Conservation (phyloP, 2,888 invertebrate species). For the Himalopsyche anomala region DNA sequence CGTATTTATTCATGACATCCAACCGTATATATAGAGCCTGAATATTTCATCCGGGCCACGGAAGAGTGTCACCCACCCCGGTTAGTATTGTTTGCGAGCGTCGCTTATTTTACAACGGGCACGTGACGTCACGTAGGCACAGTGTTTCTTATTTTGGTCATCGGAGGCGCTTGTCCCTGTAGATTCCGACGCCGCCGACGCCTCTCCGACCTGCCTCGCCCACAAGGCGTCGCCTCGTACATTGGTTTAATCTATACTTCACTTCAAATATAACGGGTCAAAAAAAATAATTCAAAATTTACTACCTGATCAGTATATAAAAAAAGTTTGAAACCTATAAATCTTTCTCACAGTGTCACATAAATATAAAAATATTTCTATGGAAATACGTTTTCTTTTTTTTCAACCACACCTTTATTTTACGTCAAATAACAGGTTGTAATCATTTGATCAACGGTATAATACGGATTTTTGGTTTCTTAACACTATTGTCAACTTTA, state of each 20-base stretch:
- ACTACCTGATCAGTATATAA: constrained; percentile 13
- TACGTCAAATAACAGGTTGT: too few relatives aligned
- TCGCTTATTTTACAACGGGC: constrained; percentile 56
- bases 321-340: constrained; percentile 36
- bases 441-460: too few relatives aligned
- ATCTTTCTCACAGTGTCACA: constrained; percentile 4
- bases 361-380: too few relatives aligned
- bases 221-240: constrained; percentile 40
- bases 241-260: constrained; percentile 29
- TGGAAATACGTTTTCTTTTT: too few relatives aligned
- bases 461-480: too few relatives aligned
- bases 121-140: constrained; percentile 59
- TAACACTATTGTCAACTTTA: too few relatives aligned
- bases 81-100: constrained; percentile 47
- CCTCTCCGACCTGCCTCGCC: not conserved
- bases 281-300: not conserved
- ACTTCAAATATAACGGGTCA: not conserved
- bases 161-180: not conserved
- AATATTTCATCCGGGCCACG: constrained; percentile 29
- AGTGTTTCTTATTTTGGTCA: constrained; percentile 49
- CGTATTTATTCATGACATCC: not conserved
- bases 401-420: too few relatives aligned
- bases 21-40: not conserved
- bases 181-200: constrained; percentile 14
- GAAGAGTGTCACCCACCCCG: constrained; percentile 1